Evolutionary conservation across 2,797 vertebrate species (phyloP), one percentile per base, ranked within the genome.

Genomic region (Gymnoscopelus braueri): DNA sequence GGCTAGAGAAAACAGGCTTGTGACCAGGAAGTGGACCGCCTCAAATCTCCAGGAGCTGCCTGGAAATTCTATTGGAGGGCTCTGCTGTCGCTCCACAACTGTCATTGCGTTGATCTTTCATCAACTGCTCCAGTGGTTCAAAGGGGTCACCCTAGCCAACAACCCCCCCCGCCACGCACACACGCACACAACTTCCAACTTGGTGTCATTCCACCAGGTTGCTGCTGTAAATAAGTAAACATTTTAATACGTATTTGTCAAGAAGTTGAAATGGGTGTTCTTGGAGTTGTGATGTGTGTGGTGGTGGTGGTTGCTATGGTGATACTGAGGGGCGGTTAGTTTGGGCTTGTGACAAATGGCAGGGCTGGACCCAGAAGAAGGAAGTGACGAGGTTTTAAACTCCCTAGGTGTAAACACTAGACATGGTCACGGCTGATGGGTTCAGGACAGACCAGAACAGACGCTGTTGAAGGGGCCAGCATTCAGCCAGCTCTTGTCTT

Each of bases 391-490:
- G 56, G 49, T 82, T 67, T 67, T 63, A 75, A 67, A 15, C 51
- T 75, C 44, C 39, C 67, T 14, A 23, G 57, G 44, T 69, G 65
- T 76, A 78, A 78, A 77, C 67, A 73, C 52, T 60, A 52, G 64
- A 58, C 59, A 63, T 11, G 11, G 48, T 60, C 52, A 67, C 39
- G 50, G 56, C 72, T 69, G 14, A 67, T 72, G 29, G 60, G 67
- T 57, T 71, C 76, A 52, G 67, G 52, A 50, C 51, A 39, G 52
- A 71, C 60, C 26, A 8, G 54, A 48, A 5, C 39, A 44, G 39
- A 44, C 39, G 39, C 39, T 44, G 26, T 32, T 57, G 5, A 29
- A 57, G 55, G 56, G 39, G 24, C 13, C 61, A 29, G 24, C 47
- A 50, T 15, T 51, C 47, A 51, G 23, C 12, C 49, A 44, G 48